phyloP scores from a whole-genome alignment of 2,113 vertebrate species.

The Triplophysa siluroides region DNA sequence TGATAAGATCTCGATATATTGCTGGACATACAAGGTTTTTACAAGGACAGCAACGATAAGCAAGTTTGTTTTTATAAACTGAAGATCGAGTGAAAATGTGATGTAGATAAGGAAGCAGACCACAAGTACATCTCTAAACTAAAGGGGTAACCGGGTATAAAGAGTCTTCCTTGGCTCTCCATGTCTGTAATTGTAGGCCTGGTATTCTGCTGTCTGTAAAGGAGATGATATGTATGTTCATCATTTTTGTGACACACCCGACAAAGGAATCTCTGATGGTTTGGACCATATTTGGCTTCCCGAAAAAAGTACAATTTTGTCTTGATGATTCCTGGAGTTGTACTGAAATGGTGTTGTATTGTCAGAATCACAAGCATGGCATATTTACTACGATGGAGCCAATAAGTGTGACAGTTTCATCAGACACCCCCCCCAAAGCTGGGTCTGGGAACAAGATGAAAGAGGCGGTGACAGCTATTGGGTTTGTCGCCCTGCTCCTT shows the following conservation, averaged over 20 bases:
- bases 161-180: conserved; percentile 44
- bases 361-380: conserved; percentile 37
- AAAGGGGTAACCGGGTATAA: conserved; percentile 12
- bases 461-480: conserved; percentile 64
- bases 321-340: conserved; percentile 58
- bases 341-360: conserved; percentile 59
- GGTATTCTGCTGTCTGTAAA: conserved; percentile 52
- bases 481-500: conserved; percentile 69
- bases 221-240: conserved; percentile 58
- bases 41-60: no score
- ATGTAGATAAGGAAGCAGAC: conserved; percentile 3
- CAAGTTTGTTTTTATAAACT: no score
- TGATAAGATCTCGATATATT: no score
- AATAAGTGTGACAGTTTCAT: conserved; percentile 25
- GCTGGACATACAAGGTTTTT: no score
- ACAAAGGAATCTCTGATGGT: conserved; percentile 70
- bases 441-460: conserved; percentile 55
- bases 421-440: conserved; percentile 46
- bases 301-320: conserved; percentile 66
- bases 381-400: conserved; percentile 33
- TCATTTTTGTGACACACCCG: conserved; percentile 67
- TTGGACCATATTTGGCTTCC: conserved; percentile 64
- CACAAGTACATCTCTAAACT: conserved; percentile 10
- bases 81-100: neutral
- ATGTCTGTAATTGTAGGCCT: conserved; percentile 55